Evolutionary conservation across 1,140 invertebrate species (phyloP), one percentile per base, ranked within the genome.

Genomic region (Brachionus sp.): DNA sequence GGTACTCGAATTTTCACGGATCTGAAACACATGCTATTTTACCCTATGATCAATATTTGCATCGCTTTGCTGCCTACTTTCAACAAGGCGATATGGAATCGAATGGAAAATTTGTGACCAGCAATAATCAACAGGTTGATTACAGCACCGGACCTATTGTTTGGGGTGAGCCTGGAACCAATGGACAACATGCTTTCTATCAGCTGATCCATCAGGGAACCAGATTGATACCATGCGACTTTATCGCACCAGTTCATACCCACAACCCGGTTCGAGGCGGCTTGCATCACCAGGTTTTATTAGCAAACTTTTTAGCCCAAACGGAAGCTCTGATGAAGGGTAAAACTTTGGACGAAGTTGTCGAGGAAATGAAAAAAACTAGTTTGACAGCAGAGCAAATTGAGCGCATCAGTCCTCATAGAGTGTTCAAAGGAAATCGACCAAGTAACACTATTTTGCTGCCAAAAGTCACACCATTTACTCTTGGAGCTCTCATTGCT

Each of bases 11-110:
- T 88, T 97, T 98, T 87, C 95, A 93, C 88, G 94, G 94, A 16
- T 93, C 94, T 10, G 96, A 98, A 91, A 98, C 96, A 0, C 95
- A 98, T 86, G 95, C 95, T 6, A 90, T 99, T 0, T 90, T 99
- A 50, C 98, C 98, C 0, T 99, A 99, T 89, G 98, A 99, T 89
- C 91, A 90, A 90, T 99, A 99, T 89, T 89, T 99, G 84, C 97
- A 99, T 87, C 92, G 97, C 86, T 98, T 99, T 90, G 95, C 98
- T 46, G 97, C 98, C 10, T 99, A 99, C 89, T 98, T 99, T 90
- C 98, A 99, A 90, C 98, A 99, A 91, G 97, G 97, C 10, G 98
- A 99, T 88, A 99, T 99, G 98, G 98, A 99, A 90, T 98, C 95
- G 84, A 99, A 99, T 90, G 98, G 98, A 86, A 99, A 99, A 91